Evolutionary conservation across 2,113 vertebrate species (phyloP), one percentile per base, ranked within the genome.

Genomic region (Hystrix brachyura): DNA sequence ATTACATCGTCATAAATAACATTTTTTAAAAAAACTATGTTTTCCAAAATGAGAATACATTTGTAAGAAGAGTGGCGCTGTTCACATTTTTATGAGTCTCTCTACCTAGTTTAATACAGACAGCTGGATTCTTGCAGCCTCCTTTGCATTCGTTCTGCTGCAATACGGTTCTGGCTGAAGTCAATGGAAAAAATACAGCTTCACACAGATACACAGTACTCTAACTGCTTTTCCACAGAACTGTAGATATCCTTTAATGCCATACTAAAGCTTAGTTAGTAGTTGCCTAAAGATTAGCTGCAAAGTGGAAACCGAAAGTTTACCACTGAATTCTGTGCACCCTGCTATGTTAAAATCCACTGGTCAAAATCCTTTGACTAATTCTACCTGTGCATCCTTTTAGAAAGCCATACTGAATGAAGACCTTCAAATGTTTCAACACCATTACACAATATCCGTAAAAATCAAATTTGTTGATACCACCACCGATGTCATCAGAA

Each of bases 41-140:
- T 94, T 84, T 89, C 46, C 32, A 72, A 88, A 79, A 74, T n/a
- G 67, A 91, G 85, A 95, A 78, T 83, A 60, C 25, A 38, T 71
- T 19, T 74, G 15, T 65, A 48, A 94, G 55, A 79, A 80, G 62
- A 80, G 57, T 46, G 7, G 71, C 38, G 94, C 1, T 55, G 48
- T 29, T 88, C 51, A 78, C 21, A 43, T 55, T 78, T 88, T 83
- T 21, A 57, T 38, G 51, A 79, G 57, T 82, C 74, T 83, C n/a
- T 87, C 60, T 10, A 15, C 51, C 38, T 17, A 3, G 23, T 19
- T 76, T 90, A 86, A 81, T 0, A 48, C 90, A 53, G 51, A 83
- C 59, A 78, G 32, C 1, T 87, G 57, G 59, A 65, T 88, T 95
- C 53, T 72, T 57, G 57, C 4, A 34, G 59, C 4, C 65, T 71